Evolutionary conservation across 2,797 vertebrate genomes (phyloP), one percentile per base, ranked within the genome.

Genomic region (Sandelia bainsii): DNA sequence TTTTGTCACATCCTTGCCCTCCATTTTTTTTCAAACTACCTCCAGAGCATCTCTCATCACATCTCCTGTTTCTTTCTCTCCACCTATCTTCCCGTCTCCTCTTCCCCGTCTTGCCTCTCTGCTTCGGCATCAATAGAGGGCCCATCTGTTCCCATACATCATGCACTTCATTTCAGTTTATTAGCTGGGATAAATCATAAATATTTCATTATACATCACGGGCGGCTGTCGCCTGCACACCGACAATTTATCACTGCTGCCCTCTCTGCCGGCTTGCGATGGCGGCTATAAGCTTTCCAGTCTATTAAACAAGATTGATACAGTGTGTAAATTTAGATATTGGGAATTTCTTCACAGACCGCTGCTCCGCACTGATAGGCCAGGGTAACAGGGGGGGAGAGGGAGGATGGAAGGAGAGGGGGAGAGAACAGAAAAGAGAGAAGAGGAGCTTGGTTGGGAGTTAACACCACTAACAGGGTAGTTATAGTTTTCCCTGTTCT

Each of bases 171-270:
- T 95, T 95, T 95, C 92, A 92, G 96, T 97, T 96, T 96, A 96
- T 96, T 96, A 97, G 96, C 96, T 92, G 95, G 95, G 95, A 96
- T 97, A 96, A 97, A 96, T 96, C 97, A 97, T 96, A 96, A 96
- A 96, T 96, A 96, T 96, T 97, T 96, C 96, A 97, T 96, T 94
- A 92, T 95, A 93, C 92, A 96, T 97, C 96, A 96, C 89, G 80
- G 91, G 86, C 54, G 92, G 93, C 94, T 92, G 79, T 93, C 93
- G 89, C 90, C 60, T 84, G 93, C 94, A 94, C 94, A 93, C 93
- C 88, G 87, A 90, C 96, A 94, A 96, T 97, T 96, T 95, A 96
- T 97, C 97, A 97, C 95, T 75, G 69, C 89, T 86, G 87, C 93
- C 88, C 94, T 95, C 94, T 93, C 88, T 66, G 87, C 88, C 92